Evolutionary conservation across 2,113 vertebrate species (phyloP).

Genomic region (Myiozetetes cayanensis): DNA sequence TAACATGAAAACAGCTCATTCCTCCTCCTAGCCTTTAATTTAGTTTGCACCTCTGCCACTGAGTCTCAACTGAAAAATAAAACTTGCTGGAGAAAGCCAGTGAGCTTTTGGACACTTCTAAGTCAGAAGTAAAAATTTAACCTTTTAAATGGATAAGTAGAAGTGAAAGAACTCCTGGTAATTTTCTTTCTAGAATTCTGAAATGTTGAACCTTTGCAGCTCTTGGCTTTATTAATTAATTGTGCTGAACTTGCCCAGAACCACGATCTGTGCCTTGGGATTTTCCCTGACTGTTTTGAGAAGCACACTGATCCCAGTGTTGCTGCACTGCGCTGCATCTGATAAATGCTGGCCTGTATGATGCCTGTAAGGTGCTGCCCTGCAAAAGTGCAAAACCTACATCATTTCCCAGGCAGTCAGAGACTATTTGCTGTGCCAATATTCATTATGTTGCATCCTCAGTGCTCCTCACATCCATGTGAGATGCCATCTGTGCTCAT

Average conservation of each 20-base stretch:
- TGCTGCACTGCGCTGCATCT: accelerated
- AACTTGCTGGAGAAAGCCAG: not conserved
- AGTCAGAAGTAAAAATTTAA: not conserved
- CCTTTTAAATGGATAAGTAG: not conserved
- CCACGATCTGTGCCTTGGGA: accelerated
- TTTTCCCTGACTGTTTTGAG: not conserved
- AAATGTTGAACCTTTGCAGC: not conserved
- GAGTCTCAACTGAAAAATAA: not conserved
- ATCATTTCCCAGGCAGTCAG: not conserved
- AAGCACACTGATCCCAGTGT: not conserved
- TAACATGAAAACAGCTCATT: not conserved
- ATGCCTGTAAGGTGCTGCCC: not conserved
- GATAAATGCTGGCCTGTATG: not conserved
- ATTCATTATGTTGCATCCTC: not conserved
- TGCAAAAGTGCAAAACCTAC: not conserved
- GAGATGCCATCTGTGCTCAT: not conserved
- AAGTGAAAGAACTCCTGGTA: not conserved
- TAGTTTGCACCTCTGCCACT: not conserved
- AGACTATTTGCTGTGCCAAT: not conserved
- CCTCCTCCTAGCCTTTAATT: not conserved
- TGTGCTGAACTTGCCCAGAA: not conserved
- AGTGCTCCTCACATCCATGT: not conserved
- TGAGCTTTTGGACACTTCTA: not conserved
- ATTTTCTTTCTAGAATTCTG: not conserved
- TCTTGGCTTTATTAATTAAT: not conserved